Evolutionary conservation across 2,113 vertebrate genomes (phyloP).

Genomic region (Dasyprocta punctata): DNA sequence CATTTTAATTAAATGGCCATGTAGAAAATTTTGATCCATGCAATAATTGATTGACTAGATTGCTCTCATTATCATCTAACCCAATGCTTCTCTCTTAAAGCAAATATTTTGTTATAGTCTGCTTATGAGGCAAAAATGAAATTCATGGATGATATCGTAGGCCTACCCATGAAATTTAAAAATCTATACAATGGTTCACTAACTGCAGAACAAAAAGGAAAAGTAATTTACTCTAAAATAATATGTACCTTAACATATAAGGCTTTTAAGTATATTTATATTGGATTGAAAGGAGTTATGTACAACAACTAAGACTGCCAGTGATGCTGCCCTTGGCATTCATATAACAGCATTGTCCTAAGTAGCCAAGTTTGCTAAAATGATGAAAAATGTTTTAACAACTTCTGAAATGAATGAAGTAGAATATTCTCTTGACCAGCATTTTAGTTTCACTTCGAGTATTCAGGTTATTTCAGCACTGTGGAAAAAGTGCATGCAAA

Average conservation of each 20-base stretch:
- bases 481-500: not conserved
- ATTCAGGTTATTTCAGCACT: not conserved
- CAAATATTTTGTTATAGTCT: not conserved
- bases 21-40: not conserved
- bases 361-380: not conserved
- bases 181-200: not conserved
- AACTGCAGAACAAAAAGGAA: not conserved
- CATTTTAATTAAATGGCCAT: not conserved
- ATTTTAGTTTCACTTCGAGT: not conserved
- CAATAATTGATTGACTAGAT: not conserved
- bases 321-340: not conserved
- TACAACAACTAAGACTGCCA: not conserved
- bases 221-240: not conserved
- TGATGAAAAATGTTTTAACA: not conserved
- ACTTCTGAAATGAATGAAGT: not conserved
- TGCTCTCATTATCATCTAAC: not conserved
- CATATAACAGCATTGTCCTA: not conserved
- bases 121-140: not conserved
- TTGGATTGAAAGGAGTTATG: not conserved
- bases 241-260: not conserved
- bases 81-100: not conserved
- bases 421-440: not conserved
- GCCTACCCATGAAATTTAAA: not conserved
- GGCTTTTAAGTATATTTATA: not conserved
- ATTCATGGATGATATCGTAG: not conserved